Conservation (phyloP, 2,888 invertebrate genomes). For the Diploptera punctata region DNA sequence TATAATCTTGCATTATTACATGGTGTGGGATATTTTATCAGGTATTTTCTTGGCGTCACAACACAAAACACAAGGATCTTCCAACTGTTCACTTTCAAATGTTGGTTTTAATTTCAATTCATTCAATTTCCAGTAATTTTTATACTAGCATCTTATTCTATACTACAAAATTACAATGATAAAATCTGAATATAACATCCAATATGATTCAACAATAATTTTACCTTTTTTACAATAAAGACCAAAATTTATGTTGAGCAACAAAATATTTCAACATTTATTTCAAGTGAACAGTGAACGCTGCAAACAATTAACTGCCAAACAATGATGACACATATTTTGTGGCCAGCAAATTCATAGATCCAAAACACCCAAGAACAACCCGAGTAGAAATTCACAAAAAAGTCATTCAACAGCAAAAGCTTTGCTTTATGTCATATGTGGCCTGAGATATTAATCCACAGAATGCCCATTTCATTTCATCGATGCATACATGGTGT, state of each 20-base stretch:
- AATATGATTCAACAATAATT: too few species aligned
- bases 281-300: conserved; percentile 17
- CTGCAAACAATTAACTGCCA: conserved; percentile 21
- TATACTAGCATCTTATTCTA: too few species aligned
- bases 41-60: conserved; percentile 13
- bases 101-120: background rate
- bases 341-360: conserved; percentile 16
- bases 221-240: too few species aligned
- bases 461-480: conserved; percentile 28
- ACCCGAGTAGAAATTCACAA: conserved; percentile 30
- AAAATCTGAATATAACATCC: too few species aligned
- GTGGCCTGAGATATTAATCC: conserved; percentile 20
- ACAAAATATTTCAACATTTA: conserved; percentile 3
- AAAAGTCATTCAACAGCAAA: conserved; percentile 25
- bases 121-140: too few species aligned
- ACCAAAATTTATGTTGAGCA: too few species aligned
- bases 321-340: conserved; percentile 29
- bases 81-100: conserved; percentile 23
- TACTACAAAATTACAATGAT: too few species aligned
- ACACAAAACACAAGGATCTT: conserved; percentile 16
- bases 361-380: conserved; percentile 34
- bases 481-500: conserved; percentile 23
- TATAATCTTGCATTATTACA: conserved; percentile 21
- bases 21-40: conserved; percentile 17
- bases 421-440: conserved; percentile 32